Evolutionary conservation across 2,797 vertebrate species (phyloP), one percentile per base, ranked within the genome.

Genomic region (Catamblyrhynchus diadema): DNA sequence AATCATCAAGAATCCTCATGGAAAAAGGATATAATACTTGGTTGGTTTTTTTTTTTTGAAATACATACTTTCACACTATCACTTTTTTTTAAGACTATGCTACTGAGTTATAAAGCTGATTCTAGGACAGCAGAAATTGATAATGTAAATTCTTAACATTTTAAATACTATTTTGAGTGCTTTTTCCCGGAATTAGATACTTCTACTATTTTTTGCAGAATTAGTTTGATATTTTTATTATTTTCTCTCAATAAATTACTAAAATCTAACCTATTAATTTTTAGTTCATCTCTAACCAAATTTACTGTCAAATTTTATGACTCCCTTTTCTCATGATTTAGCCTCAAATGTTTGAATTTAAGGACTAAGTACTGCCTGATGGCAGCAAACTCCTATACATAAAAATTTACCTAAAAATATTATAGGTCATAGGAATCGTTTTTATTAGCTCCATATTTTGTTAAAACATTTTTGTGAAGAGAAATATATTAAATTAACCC

Each of bases 341-440:
- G 8, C 37, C 47, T n/a, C 27, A 61, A 79, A 75, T 41, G 8
- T 13, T 84, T 81, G 50, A 84, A 75, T 54, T 54, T 44, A 69
- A 83, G 7, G 24, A 53, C 11, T 67, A 59, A 47, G 1, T 65
- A 73, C 8, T 41, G 19, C 21, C 28, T 35, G 33, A 50, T 10
- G 5, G 53, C 3, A 2, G 21, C 19, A 50, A 81, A 54, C 4
- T 56, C 17, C 25, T n/a, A 15, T 18, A 42, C 0, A 3, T 12
- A 56, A 94, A 83, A 39, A 30, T 3, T 39, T 8, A 16, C 11
- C 24, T 56, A 14, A 11, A 79, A 87, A 62, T 32, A 45, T 60
- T 56, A 1, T 39, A 53, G 27, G 3, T 25, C 4, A 62, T n/a
- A 8, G 12, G 8, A 72, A 64, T 61, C 0, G 0, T 30, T 79